Evolutionary conservation across 1,140 invertebrate genomes (phyloP).

Genomic region (Battus philenor): DNA sequence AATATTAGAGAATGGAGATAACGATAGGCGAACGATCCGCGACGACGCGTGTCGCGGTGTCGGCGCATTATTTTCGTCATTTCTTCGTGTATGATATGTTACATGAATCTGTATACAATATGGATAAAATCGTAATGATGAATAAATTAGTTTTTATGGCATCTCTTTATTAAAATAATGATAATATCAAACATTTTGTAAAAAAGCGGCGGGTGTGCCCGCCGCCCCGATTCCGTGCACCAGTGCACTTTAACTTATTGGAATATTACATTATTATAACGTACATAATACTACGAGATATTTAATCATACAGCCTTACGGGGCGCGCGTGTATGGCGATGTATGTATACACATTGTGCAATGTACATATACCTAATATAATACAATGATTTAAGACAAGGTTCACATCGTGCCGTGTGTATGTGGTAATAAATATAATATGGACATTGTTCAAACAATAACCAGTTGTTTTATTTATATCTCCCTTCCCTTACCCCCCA

Average conservation of each 20-base stretch:
- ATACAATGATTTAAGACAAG: conserved; percentile 85
- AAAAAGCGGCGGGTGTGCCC: conserved; percentile 65
- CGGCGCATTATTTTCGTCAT: conserved; percentile 72
- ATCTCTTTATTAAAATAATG: conserved; percentile 75
- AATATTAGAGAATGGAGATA: conserved; percentile 69
- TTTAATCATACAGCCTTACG: conserved; percentile 74
- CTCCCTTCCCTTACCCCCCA: conserved; percentile 17
- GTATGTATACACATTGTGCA: conserved; percentile 83
- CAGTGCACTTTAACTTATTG: conserved; percentile 76
- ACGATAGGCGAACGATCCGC: conserved; percentile 65
- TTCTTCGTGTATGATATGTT: conserved; percentile 75
- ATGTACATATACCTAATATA: conserved; percentile 81
- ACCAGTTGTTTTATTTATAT: conserved; percentile 70
- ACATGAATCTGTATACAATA: conserved; percentile 76
- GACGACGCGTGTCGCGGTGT: conserved; percentile 47
- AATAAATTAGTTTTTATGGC: conserved; percentile 75
- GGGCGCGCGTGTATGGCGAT: conserved; percentile 75
- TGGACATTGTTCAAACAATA: conserved; percentile 88
- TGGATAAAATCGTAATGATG: conserved; percentile 75
- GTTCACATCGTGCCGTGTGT: conserved; percentile 91
- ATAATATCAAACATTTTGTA: conserved; percentile 75
- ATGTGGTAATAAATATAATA: conserved; percentile 91
- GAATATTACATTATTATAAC: conserved; percentile 76
- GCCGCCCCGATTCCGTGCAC: conserved; percentile 73
- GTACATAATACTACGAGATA: conserved; percentile 76